Percentiles rank a stretch among this genome's conserved stretches.
Evolutionary conservation across 1,140 invertebrate genomes (phyloP).

Genomic region (Chymomyza costata): DNA sequence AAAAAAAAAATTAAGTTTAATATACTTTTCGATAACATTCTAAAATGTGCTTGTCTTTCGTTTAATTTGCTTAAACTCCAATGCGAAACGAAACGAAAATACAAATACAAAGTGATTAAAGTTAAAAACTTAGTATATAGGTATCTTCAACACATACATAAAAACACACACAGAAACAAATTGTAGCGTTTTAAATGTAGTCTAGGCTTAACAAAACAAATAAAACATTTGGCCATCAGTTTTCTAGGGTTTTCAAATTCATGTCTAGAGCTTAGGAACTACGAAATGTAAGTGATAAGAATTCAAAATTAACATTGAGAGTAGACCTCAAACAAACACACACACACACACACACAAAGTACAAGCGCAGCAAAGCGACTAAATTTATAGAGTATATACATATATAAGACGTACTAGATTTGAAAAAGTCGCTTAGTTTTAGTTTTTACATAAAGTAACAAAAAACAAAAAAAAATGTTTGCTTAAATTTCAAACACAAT

Average conservation of each 20-base stretch:
- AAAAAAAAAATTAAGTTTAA: not conserved
- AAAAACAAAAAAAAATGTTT: slow-evolving; percentile 25
- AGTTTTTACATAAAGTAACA: slow-evolving; percentile 39
- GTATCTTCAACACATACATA: slow-evolving; percentile 49
- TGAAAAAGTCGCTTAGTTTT: slow-evolving; percentile 48
- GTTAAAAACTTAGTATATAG: slow-evolving; percentile 68
- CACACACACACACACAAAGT: slow-evolving; percentile 34
- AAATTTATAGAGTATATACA: slow-evolving; percentile 29
- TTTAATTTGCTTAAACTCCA: slow-evolving; percentile 23
- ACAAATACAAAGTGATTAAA: slow-evolving; percentile 68
- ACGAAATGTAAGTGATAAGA: slow-evolving; percentile 61
- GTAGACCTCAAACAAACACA: slow-evolving; percentile 13
- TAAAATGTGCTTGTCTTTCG: slow-evolving; percentile 4
- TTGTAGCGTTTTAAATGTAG: slow-evolving; percentile 50
- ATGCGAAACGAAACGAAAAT: slow-evolving; percentile 50
- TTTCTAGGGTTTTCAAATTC: slow-evolving; percentile 65
- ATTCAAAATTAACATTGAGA: slow-evolving; percentile 57
- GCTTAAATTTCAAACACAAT: too few relatives aligned
- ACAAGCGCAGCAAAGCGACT: slow-evolving; percentile 43
- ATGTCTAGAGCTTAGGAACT: slow-evolving; percentile 49
- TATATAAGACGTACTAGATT: too few relatives aligned
- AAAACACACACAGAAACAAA: slow-evolving; percentile 60
- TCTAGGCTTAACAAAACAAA: slow-evolving; percentile 37
- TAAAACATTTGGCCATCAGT: slow-evolving; percentile 49
- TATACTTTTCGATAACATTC: slow-evolving; percentile 31